A percentile compares a stretch with the other conserved stretches of the same genome.
phyloP scores from a whole-genome alignment of 1,140 invertebrate species.

The Papilio dardanus region DNA sequence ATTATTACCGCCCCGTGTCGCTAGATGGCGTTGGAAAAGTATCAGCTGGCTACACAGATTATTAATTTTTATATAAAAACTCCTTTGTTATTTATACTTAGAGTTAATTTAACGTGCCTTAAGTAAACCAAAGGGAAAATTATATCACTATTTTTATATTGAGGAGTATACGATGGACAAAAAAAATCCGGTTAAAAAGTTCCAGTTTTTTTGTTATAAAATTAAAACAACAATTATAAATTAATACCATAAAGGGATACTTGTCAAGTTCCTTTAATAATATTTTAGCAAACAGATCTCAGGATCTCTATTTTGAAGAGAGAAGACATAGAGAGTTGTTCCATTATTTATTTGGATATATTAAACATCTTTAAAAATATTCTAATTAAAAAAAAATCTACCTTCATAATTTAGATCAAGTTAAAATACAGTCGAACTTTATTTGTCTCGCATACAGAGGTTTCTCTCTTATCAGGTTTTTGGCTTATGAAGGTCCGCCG shows the following conservation, averaged over 20 bases:
- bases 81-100: slow-evolving; percentile 7
- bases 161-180: slow-evolving; percentile 18
- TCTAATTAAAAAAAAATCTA: background rate
- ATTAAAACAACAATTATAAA: background rate
- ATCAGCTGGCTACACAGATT: slow-evolving; percentile 84
- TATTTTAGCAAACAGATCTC: background rate
- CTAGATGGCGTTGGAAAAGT: slow-evolving; percentile 82
- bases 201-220: background rate
- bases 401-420: no score
- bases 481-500: no score
- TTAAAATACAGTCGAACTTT: no score
- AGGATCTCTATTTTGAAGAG: background rate
- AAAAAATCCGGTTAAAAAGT: slow-evolving; percentile 11
- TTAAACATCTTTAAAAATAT: background rate
- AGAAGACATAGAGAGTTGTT: background rate
- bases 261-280: background rate
- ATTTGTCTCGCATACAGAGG: no score
- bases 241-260: background rate
- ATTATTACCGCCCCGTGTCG: slow-evolving; percentile 87
- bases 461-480: no score
- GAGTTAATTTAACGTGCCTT: slow-evolving; percentile 24
- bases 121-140: slow-evolving; percentile 21
- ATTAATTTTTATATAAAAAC: slow-evolving; percentile 48
- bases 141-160: slow-evolving; percentile 26
- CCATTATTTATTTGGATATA: background rate